Conservation (phyloP, 2,113 vertebrate genomes). For the Nesoenas mayeri region DNA sequence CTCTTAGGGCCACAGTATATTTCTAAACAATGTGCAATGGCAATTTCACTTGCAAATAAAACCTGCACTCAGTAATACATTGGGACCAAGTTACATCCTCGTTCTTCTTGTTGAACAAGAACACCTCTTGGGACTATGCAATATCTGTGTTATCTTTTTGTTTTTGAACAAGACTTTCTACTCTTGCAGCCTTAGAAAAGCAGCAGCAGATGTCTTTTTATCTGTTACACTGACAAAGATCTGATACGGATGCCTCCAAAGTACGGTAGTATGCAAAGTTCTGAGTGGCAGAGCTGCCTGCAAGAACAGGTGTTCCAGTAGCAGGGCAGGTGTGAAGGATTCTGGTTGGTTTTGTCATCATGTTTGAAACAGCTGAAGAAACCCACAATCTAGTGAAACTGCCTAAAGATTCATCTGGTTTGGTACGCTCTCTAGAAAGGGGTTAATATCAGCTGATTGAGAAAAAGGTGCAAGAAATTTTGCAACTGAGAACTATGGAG, state of each 20-base stretch:
- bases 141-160: not conserved
- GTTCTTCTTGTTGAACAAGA: not conserved
- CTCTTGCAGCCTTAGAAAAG: not conserved
- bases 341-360: not conserved
- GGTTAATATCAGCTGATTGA: constrained; percentile 6
- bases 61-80: not conserved
- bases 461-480: constrained; percentile 38
- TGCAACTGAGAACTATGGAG: constrained; percentile 19
- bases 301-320: not conserved
- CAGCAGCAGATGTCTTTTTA: not conserved
- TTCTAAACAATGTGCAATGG: not conserved
- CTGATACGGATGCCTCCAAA: not conserved
- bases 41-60: not conserved
- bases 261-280: not conserved
- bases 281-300: not conserved
- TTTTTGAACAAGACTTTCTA: not conserved
- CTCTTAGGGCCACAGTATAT: not conserved
- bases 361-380: not conserved
- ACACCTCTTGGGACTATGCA: not conserved
- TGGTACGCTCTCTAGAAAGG: not conserved
- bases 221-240: not conserved
- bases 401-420: not conserved
- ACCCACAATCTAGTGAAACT: not conserved
- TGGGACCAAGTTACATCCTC: not conserved
- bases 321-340: not conserved